Percentiles rank a stretch among this genome's conserved stretches.
Conservation (phyloP, 2,888 invertebrate genomes). For the Patella ulyssiponensis region DNA sequence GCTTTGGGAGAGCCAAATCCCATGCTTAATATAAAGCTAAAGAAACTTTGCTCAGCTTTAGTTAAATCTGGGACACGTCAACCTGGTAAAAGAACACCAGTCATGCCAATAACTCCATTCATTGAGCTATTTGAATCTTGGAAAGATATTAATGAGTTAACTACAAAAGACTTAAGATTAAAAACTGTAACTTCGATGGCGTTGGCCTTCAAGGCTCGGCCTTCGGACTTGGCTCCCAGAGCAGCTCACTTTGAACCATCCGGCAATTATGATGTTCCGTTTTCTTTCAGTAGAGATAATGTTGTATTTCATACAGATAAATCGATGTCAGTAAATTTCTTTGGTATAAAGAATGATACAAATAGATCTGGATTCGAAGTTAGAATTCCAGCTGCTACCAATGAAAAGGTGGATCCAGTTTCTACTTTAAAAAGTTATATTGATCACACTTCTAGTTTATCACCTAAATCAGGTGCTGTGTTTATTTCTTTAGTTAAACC, state of each 20-base stretch:
- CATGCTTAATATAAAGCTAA: neutral
- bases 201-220: neutral
- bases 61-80: conserved; percentile 6
- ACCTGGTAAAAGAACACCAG: neutral
- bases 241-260: neutral
- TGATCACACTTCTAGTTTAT: neutral
- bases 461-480: neutral
- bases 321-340: neutral
- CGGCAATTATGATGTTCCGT: neutral
- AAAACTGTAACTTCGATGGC: conserved; percentile 8
- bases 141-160: neutral
- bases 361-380: neutral
- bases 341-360: conserved; percentile 15
- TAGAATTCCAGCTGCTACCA: neutral
- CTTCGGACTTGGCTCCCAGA: conserved; percentile 21
- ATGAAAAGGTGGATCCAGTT: neutral
- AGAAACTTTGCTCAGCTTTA: conserved; percentile 8
- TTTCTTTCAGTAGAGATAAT: conserved; percentile 10
- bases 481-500: neutral
- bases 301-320: conserved; percentile 12
- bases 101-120: conserved; percentile 7
- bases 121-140: conserved; percentile 6
- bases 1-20: neutral
- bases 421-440: neutral
- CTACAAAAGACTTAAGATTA: conserved; percentile 6